Evolutionary conservation across 2,113 vertebrate genomes (phyloP), one percentile per base, ranked within the genome.

Genomic region (Podocnemis expansa): DNA sequence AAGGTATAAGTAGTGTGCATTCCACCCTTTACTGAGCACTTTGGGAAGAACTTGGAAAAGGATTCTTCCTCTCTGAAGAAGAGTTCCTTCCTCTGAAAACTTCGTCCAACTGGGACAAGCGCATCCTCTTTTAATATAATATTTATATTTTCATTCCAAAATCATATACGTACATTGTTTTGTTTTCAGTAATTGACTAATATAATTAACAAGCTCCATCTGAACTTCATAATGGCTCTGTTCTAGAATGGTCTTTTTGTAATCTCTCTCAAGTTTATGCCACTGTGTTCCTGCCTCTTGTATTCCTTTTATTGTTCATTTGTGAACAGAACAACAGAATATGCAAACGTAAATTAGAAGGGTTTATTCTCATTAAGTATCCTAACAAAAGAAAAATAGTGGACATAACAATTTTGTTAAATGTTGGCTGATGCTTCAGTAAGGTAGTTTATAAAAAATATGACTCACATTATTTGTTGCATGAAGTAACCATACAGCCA

Each of bases 291-390:
- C 73, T 95, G 89, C 90, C 93, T 91, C 89, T 89, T 94, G 93
- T 89, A 78, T n/a, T n/a, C n/a, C n/a, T n/a, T n/a, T n/a, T n/a
- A n/a, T n/a, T n/a, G n/a, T n/a, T n/a, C n/a, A n/a, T n/a, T 81
- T 96, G 95, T 96, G 0, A 87, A 78, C 83, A 94, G 95, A 97
- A 97, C 95, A 97, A 93, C 94, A 95, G 95, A 94, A 93, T 91
- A 95, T 16, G 94, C 85, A 91, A 95, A 94, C 95, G 95, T 89
- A 95, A 97, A 97, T 97, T 95, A 97, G 88, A 96, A n/a, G n/a
- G n/a, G 93, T 95, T 97, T 95, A 96, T 96, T 97, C 95, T 96
- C 95, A 97, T 97, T 97, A 97, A 95, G 92, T 95, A 79, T 88
- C 78, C 87, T 87, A 70, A 88, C 88, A 92, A 88, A 90, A 91